A percentile compares a stretch with the other conserved stretches of the same genome.
These are phyloP conservation scores for Rousettus madagascariensis DNA, from an alignment of 2,797 vertebrate genomes.

Conservation along the genomic window DNA sequence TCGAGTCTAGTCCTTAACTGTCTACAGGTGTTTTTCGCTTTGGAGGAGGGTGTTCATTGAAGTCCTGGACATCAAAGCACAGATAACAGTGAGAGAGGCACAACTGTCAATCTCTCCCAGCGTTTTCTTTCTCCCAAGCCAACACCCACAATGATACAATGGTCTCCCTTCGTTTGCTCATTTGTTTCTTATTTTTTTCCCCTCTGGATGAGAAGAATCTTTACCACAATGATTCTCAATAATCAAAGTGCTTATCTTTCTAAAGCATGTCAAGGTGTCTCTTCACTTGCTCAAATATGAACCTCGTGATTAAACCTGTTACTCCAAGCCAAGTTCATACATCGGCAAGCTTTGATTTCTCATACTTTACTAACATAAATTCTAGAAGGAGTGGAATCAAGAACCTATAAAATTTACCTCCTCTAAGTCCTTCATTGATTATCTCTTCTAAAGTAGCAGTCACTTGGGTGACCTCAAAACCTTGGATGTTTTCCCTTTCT, in stretches of 20 bases:
- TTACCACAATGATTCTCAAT: not conserved
- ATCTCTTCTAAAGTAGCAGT: not conserved
- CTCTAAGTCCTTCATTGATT: not conserved
- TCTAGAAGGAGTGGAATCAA: not conserved
- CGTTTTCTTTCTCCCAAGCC: not conserved
- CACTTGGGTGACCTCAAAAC: accelerated
- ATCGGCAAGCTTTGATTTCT: not conserved
- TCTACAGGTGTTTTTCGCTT: not conserved
- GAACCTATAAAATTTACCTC: not conserved
- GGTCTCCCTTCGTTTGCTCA: no score
- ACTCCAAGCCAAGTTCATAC: not conserved
- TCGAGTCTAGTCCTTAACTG: not conserved
- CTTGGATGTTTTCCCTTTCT: not conserved
- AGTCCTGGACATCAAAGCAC: not conserved
- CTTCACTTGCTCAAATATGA: not conserved
- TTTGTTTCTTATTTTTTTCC: not conserved
- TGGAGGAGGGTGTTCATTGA: not conserved
- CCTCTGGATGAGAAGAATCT: not conserved
- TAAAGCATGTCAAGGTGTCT: not conserved
- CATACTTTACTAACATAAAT: not conserved
- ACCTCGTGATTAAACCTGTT: not conserved
- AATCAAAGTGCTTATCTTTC: not conserved
- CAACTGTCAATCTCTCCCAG: no score
- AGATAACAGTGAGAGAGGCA: not conserved
- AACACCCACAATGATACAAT: not conserved